These are phyloP conservation scores for Drosophila testacea DNA, from an alignment of 2,888 invertebrate genomes.

Conservation along the genomic window DNA sequence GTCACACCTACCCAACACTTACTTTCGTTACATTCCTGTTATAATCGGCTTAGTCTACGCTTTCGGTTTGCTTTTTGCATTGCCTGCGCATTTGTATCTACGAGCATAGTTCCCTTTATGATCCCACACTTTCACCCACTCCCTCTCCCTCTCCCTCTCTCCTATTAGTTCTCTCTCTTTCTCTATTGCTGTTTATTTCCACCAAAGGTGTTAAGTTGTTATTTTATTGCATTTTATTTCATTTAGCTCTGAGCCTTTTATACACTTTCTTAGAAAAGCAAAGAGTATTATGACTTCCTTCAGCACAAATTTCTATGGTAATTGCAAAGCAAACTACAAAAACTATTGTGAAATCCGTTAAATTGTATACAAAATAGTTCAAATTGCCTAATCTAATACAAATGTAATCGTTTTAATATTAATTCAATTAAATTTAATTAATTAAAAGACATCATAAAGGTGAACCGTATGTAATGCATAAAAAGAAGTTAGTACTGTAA, in stretches of 20 bases:
- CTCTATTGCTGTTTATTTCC: conserved; percentile 47
- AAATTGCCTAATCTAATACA: background rate
- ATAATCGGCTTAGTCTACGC: conserved; percentile 80
- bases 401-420: too few species aligned
- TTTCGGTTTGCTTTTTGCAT: conserved; percentile 76
- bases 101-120: conserved; percentile 57
- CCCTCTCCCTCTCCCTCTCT: background rate
- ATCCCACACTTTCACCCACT: conserved; percentile 6
- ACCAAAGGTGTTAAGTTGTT: conserved; percentile 77
- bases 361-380: background rate
- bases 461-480: too few species aligned
- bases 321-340: conserved; percentile 1
- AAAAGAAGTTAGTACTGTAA: too few species aligned
- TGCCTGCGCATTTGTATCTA: conserved; percentile 69
- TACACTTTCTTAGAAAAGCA: conserved; percentile 38
- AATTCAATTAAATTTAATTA: background rate
- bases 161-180: conserved; percentile 5
- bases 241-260: conserved; percentile 63
- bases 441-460: background rate
- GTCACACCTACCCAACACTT: conserved; percentile 22
- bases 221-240: conserved; percentile 78
- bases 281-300: conserved; percentile 55
- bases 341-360: background rate
- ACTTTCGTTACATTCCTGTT: conserved; percentile 72
- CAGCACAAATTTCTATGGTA: conserved; percentile 13